Conservation (phyloP, 1,140 invertebrate species). For the Bombus pyrosoma region DNA sequence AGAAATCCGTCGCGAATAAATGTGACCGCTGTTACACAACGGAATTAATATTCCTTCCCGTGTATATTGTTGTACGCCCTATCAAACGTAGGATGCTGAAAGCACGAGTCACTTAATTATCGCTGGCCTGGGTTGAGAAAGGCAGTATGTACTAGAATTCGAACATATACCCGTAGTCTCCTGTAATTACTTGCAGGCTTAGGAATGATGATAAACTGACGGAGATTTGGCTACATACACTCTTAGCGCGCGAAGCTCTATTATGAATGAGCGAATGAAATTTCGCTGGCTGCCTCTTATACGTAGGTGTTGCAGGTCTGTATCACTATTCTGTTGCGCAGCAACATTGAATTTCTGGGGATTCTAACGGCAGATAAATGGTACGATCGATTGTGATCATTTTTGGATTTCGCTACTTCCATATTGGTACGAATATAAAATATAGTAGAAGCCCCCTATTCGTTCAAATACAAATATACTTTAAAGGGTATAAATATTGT, state of each 20-base stretch:
- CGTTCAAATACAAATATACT: no score
- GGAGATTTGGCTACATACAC: constrained; percentile 27
- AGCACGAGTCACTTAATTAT: constrained; percentile 59
- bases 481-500: no score
- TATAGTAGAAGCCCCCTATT: no score
- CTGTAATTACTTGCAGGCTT: constrained; percentile 48
- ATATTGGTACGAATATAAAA: neutral
- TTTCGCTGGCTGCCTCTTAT: constrained; percentile 22
- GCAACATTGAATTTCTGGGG: neutral
- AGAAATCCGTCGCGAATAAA: constrained; percentile 31
- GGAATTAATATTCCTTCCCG: constrained; percentile 55
- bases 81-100: constrained; percentile 42
- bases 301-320: neutral
- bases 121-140: constrained; percentile 16
- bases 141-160: constrained; percentile 33
- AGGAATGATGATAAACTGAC: constrained; percentile 50
- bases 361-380: neutral
- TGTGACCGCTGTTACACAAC: constrained; percentile 48
- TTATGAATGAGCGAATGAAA: constrained; percentile 45
- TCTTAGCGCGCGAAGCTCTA: neutral
- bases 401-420: no score
- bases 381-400: neutral
- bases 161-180: constrained; percentile 28
- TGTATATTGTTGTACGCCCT: constrained; percentile 35
- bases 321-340: neutral